Conservation (phyloP, 2,888 invertebrate species). For the Agrochola macilenta region DNA sequence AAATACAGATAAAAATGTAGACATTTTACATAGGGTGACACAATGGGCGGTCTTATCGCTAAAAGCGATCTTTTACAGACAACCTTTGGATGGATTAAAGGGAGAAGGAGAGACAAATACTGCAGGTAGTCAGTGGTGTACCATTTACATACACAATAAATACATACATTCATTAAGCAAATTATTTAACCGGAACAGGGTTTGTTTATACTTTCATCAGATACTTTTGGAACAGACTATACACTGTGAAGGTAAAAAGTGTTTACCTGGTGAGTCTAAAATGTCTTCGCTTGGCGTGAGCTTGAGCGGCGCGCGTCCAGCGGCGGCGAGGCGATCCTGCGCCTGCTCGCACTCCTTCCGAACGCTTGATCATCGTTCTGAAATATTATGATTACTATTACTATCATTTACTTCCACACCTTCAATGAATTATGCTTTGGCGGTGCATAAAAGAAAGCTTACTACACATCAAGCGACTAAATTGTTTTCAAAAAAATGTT, state of each 20-base stretch:
- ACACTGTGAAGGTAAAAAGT: not conserved
- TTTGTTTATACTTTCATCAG: not conserved
- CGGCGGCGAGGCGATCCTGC: conserved; percentile 88
- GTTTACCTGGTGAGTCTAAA: conserved; percentile 95
- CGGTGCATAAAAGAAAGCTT: conserved; percentile 12
- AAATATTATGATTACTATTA: conserved; percentile 24
- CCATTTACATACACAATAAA: no score
- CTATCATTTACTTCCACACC: not conserved
- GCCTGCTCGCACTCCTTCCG: conserved; percentile 95
- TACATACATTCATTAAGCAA: no score
- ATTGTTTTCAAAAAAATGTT: not conserved
- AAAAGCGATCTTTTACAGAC: no score
- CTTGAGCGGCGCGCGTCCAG: conserved; percentile 94
- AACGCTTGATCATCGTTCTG: conserved; percentile 97
- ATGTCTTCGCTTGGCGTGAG: conserved; percentile 95
- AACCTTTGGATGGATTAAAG: no score
- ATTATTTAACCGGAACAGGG: not conserved
- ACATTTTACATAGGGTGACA: no score
- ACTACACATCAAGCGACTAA: conserved; percentile 9
- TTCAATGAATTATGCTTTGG: not conserved
- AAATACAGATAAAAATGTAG: no score
- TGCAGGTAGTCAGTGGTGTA: no score
- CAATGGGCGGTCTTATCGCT: no score
- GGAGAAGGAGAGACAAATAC: no score
- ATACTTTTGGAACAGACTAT: not conserved